A percentile compares a stretch with the other conserved stretches of the same genome.
These are phyloP conservation scores for Intellagama lesueurii DNA, from an alignment of 2,797 vertebrate genomes.

Conservation along the genomic window DNA sequence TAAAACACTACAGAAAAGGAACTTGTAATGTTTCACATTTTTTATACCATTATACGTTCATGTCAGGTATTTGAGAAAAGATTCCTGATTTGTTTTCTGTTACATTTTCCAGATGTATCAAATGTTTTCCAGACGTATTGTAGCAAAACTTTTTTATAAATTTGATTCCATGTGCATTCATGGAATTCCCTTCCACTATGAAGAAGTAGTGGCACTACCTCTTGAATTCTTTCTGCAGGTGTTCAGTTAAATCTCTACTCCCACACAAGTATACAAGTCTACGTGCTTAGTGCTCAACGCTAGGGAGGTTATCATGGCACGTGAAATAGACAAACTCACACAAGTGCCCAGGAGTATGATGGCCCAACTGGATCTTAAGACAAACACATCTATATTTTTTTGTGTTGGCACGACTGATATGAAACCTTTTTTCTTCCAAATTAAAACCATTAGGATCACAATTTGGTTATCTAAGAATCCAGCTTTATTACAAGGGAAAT, in stretches of 20 bases:
- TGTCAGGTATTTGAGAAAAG: accelerated
- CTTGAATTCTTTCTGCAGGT: background rate
- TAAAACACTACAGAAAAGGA: background rate
- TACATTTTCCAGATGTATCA: background rate
- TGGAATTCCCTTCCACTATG: background rate
- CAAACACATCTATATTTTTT: background rate
- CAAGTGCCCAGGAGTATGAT: too few species aligned
- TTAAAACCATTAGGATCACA: background rate
- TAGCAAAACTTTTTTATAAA: background rate
- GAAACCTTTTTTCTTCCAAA: background rate
- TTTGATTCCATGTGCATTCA: background rate
- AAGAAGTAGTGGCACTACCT: background rate
- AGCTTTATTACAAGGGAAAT: background rate
- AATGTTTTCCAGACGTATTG: background rate
- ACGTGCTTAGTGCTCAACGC: background rate
- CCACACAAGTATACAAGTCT: background rate
- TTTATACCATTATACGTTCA: background rate
- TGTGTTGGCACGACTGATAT: background rate
- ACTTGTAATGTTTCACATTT: background rate
- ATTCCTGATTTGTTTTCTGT: background rate
- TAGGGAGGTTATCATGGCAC: too few species aligned
- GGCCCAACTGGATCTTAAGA: background rate
- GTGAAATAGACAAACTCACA: too few species aligned
- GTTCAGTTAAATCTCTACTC: background rate
- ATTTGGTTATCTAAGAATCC: background rate